Percentiles rank a stretch among this genome's conserved stretches.
Conservation (phyloP, 1,140 invertebrate genomes). For the Saccostrea glomerata region DNA sequence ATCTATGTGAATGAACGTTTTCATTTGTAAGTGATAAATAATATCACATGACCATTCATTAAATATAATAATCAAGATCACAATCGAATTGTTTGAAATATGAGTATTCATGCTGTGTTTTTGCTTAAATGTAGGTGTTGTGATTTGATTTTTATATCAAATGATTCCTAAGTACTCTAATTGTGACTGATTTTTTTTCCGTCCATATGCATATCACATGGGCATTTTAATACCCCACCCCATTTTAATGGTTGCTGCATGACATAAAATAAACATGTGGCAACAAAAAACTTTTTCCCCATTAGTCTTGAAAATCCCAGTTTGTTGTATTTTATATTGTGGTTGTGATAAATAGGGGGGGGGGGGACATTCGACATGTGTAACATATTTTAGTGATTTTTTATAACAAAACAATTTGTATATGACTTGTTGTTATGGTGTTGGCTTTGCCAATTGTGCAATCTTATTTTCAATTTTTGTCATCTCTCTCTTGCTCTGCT, state of each 20-base stretch:
- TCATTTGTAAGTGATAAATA: background rate
- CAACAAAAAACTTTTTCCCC: background rate
- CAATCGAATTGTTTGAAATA: background rate
- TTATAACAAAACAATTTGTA: background rate
- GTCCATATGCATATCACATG: constrained; percentile 33
- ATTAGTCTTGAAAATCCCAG: constrained; percentile 1
- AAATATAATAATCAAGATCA: background rate
- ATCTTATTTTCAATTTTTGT: background rate
- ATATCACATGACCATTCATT: background rate
- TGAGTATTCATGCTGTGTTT: constrained; percentile 11
- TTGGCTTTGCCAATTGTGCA: constrained; percentile 26
- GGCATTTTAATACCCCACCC: background rate
- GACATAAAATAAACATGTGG: background rate
- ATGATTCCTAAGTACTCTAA: constrained; percentile 11
- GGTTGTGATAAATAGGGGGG: background rate
- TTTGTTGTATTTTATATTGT: constrained; percentile 9
- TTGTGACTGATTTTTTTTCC: background rate
- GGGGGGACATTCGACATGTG: background rate
- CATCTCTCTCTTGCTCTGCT: background rate
- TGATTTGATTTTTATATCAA: constrained; percentile 19
- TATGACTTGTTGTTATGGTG: constrained; percentile 10
- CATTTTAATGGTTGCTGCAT: background rate
- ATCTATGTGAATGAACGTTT: background rate
- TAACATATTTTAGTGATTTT: background rate
- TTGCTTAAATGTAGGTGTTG: constrained; percentile 3